Base-by-base conservation (phyloP, 2,888 invertebrate species). In the Temnothorax rugatulus region DNA sequence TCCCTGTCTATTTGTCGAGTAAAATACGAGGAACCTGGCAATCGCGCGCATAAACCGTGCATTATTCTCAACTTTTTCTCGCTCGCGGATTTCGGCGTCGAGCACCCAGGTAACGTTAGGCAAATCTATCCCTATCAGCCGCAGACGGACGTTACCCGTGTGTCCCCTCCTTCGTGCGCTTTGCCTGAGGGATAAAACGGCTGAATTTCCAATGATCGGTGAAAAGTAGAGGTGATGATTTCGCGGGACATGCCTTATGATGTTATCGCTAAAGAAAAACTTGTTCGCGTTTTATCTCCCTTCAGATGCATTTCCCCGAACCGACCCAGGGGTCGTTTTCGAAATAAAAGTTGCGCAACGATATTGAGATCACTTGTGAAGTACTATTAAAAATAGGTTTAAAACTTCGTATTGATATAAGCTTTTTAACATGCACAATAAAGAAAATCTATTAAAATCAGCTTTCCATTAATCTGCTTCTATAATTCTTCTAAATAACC, bases 101-200 rank as follows among this genome's bases (percentile, higher is more conserved):
- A 68, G 63, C 54, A 83, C 66, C 84, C 79, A 81, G 73, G 81
- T 84, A 84, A 76, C 84, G 85, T 87, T 86, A 87, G 86, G 90
- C 91, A 90, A 91, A 91, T 91, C 89, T 88, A 87, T 91, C 82
- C 89, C 91, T 86, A 91, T 91, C 91, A 90, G 84, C 74, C 69
- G 86, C 91, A 91, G 91, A 83, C 83, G 86, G 86, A 89, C 88
- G 88, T 88, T 86, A 84, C 84, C 64, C 77, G 18, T 21, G 13
- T 29, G 2, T 34, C 21, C 13, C 25, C 29, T 9, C 64, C 63
- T 54, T 25, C 25, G 13, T 13, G 8, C 52, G 21, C 61, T 64
- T 73, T 9, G 63, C 61, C 29, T 25, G 63, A 64, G 34, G 59
- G 59, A 84, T 73, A 87, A 82, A 66, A 50, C 64, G 38, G 57